Conservation (phyloP, 2,113 vertebrate genomes). For the Loxodonta africana region DNA sequence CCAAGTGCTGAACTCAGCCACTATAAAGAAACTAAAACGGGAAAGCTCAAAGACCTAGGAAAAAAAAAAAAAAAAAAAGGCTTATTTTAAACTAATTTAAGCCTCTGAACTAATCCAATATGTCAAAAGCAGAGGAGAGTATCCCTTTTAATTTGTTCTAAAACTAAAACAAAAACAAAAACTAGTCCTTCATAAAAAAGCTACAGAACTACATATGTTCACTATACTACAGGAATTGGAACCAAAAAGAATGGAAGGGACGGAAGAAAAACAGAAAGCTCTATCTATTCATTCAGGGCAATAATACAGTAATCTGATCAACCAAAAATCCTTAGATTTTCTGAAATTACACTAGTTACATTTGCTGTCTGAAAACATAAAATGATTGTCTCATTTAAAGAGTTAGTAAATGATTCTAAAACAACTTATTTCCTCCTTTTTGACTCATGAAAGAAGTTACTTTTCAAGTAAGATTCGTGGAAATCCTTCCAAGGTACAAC, state of each 20-base stretch:
- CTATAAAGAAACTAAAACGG: slow-evolving; percentile 50
- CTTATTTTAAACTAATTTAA: slow-evolving; percentile 56
- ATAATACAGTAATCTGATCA: slow-evolving; percentile 24
- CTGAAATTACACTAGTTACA: slow-evolving; percentile 47
- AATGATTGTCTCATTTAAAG: slow-evolving; percentile 70
- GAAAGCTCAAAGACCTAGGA: slow-evolving; percentile 26
- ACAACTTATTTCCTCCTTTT: slow-evolving; percentile 61
- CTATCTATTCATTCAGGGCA: background rate
- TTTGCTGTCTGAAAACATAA: slow-evolving; percentile 51
- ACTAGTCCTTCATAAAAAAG: slow-evolving; percentile 29
- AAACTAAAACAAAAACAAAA: background rate
- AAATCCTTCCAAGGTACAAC: slow-evolving; percentile 58
- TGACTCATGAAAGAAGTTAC: slow-evolving; percentile 34
- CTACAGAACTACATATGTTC: slow-evolving; percentile 31
- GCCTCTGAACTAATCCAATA: slow-evolving; percentile 65
- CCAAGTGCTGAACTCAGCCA: slow-evolving; percentile 73
- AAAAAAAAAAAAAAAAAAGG: slow-evolving; percentile 1
- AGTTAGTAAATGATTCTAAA: slow-evolving; percentile 53
- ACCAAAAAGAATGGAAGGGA: background rate
- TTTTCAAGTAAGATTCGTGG: slow-evolving; percentile 49
- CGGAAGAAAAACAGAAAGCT: background rate
- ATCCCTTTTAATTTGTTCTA: slow-evolving; percentile 13
- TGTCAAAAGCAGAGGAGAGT: slow-evolving; percentile 38
- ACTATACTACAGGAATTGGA: background rate
- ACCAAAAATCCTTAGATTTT: slow-evolving; percentile 28